phyloP scores from a whole-genome alignment of 2,113 vertebrate genomes.

The Abramis brama region DNA sequence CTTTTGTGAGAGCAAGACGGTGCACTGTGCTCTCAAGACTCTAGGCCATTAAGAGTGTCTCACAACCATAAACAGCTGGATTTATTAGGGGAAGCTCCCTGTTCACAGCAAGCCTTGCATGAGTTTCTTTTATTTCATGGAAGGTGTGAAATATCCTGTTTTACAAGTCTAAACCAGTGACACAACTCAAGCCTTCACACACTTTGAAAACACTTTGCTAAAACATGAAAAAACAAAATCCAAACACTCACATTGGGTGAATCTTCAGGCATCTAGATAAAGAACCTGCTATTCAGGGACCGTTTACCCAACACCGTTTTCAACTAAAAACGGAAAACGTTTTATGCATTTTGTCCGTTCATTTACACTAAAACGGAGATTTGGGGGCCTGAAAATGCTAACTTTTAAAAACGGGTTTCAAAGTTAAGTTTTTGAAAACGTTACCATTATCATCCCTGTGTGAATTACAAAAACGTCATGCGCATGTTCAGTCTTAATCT shows the following conservation, averaged over 20 bases:
- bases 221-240: not conserved
- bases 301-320: too few species aligned
- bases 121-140: constrained; percentile 67
- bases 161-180: constrained; percentile 46
- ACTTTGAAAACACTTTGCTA: not conserved
- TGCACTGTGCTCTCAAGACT: constrained; percentile 50
- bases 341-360: too few species aligned
- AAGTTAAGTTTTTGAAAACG: too few species aligned
- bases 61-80: constrained; percentile 67
- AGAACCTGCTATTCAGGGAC: not conserved
- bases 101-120: constrained; percentile 71
- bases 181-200: constrained; percentile 37
- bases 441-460: too few species aligned
- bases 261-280: not conserved
- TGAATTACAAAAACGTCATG: too few species aligned
- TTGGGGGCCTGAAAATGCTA: too few species aligned
- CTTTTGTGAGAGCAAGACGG: constrained; percentile 46
- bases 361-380: too few species aligned
- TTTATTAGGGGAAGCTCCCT: constrained; percentile 63
- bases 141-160: constrained; percentile 66
- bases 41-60: constrained; percentile 64
- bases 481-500: too few species aligned
- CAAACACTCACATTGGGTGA: constrained; percentile 10
- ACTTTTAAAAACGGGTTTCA: too few species aligned
- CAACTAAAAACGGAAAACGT: too few species aligned